Conservation (phyloP, 2,797 vertebrate genomes). For the Onychomys torridus region DNA sequence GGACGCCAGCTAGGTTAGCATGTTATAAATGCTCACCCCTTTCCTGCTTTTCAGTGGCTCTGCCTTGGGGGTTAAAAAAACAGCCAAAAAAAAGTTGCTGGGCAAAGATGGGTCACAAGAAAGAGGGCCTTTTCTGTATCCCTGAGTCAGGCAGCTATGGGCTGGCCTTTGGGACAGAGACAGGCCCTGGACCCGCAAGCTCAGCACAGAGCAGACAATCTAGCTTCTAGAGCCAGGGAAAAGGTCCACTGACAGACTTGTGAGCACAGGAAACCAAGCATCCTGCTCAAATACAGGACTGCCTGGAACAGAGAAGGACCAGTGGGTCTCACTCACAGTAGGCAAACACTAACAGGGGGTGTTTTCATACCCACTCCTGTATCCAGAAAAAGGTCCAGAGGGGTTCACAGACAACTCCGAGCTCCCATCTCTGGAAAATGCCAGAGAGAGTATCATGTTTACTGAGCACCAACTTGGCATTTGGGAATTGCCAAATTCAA, state of each 20-base stretch:
- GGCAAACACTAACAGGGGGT: background rate
- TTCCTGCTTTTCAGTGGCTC: background rate
- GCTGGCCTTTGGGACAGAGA: background rate
- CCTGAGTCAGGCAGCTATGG: too few species aligned
- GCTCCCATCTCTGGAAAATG: background rate
- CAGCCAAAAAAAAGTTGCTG: background rate
- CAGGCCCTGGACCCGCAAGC: rapidly evolving
- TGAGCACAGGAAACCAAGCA: background rate
- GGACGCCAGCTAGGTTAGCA: background rate
- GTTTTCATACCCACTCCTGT: rapidly evolving
- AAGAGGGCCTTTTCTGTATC: background rate
- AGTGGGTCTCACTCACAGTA: background rate
- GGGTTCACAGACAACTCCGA: too few species aligned
- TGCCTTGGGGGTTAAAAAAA: rapidly evolving
- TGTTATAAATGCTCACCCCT: background rate
- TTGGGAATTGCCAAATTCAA: background rate
- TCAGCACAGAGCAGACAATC: background rate
- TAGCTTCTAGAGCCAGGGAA: background rate
- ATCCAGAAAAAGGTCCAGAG: background rate
- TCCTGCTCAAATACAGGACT: background rate
- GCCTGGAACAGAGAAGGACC: background rate
- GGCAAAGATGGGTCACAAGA: background rate
- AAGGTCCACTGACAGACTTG: background rate
- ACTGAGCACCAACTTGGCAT: background rate
- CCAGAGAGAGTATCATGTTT: background rate